A percentile compares a stretch with the other conserved stretches of the same genome.
Evolutionary conservation across 64 coral and sea anemone species (phyloP).

Genomic region (Trachythela sp.): DNA sequence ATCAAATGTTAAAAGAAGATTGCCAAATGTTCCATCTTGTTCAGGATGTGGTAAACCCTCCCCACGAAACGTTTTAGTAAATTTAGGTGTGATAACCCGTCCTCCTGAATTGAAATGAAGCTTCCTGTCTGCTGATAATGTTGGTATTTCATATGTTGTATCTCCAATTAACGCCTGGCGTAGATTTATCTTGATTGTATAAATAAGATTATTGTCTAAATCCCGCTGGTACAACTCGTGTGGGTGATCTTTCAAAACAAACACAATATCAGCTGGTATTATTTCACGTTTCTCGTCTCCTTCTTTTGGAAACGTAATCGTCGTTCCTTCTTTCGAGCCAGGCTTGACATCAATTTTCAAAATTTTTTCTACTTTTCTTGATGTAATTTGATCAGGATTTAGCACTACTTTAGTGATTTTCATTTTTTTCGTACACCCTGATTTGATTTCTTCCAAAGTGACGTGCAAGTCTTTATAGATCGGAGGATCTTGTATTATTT

Average conservation of each 20-base stretch:
- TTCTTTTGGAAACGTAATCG: background rate
- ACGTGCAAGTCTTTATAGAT: background rate
- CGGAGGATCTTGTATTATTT: background rate
- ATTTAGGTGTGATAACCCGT: background rate
- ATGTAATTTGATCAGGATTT: background rate
- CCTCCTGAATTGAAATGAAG: background rate
- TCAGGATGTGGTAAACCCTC: background rate
- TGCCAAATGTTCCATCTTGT: background rate
- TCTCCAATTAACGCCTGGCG: conserved; percentile 1
- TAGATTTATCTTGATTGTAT: conserved; percentile 7
- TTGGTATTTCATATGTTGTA: background rate
- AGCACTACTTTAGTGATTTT: conserved; percentile 6
- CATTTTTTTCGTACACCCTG: conserved; percentile 18
- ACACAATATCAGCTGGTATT: conserved; percentile 14
- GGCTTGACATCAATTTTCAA: background rate
- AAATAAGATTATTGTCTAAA: background rate
- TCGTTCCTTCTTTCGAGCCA: conserved; percentile 12
- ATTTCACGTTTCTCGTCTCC: background rate
- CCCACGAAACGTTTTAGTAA: background rate
- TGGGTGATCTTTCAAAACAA: background rate
- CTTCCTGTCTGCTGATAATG: background rate
- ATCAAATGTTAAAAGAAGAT: background rate
- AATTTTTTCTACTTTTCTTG: conserved; percentile 4
- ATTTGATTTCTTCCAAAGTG: conserved; percentile 1
- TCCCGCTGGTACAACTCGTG: background rate